Base-by-base conservation (phyloP, 2,113 vertebrate species). In the Sterrhoptilus dennistouni region DNA sequence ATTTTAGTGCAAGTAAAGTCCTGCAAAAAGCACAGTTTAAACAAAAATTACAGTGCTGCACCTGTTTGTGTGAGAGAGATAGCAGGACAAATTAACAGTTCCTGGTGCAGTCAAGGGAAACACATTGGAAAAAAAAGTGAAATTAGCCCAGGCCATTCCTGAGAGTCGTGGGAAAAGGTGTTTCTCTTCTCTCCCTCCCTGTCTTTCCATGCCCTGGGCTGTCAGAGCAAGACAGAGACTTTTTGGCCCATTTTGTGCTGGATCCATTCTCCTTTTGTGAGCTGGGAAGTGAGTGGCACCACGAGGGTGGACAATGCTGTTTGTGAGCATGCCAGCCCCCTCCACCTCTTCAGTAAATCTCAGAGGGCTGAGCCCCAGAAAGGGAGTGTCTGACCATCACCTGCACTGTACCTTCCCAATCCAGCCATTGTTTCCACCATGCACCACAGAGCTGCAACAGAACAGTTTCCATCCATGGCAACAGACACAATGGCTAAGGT, bases 361-460 rank as follows among this genome's bases (percentile, higher is more conserved):
- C 59, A 49, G 74, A 57, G 36, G 69, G 33, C 79, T 71, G 36
- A 86, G 23, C 21, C 24, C 29, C 54, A 68, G 44, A 35, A 52
- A 49, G 40, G 80, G 79, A 86, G 83, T 78, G 85, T 74, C 76
- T 64, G 57, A 56, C 76, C 59, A 75, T 88, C 92, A 36, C 64
- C 79, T 90, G 61, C 40, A 53, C 57, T 38, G 4, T 20, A 4
- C 84, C 68, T 78, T 77, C 38, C 60, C 8, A 3, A 5, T 60
- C 29, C 44, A 54, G 52, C 35, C 71, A 88, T 96, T 97, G 94
- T 96, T 93, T 86, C 45, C 54, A 94, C 63, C 64, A 86, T 90
- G 95, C 94, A 91, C 63, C 91, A 86, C 66, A 81, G 90, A 93
- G 25, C 60, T 75, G 68, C 60, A 63, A 63, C 85, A 88, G 78